phyloP scores from a whole-genome alignment of 2,113 vertebrate species.

The Hydropotes inermis region DNA sequence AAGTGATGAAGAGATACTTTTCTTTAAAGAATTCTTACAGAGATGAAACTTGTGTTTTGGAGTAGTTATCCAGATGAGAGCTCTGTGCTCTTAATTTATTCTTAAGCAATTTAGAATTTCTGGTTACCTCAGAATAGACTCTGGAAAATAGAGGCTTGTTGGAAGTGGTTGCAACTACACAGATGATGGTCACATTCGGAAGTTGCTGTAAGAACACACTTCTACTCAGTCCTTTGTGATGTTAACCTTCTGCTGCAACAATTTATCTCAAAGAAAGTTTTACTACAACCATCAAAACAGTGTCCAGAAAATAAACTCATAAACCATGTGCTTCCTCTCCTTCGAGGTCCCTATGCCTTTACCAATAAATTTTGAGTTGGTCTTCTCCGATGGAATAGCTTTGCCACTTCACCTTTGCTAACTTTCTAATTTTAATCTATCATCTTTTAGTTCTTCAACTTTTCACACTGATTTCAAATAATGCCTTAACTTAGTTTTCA shows the following conservation, averaged over 20 bases:
- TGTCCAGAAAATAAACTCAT: constrained; percentile 44
- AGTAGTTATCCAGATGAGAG: neutral
- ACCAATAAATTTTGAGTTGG: neutral
- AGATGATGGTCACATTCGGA: neutral
- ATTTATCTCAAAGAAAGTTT: constrained; percentile 29
- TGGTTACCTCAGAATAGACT: constrained; percentile 9
- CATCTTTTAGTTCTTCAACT: neutral
- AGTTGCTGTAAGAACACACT: neutral
- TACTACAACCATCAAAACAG: constrained; percentile 18
- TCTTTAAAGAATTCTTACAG: neutral
- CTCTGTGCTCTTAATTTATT: neutral
- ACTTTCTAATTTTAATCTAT: neutral
- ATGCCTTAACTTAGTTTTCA: neutral
- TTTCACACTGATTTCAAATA: neutral
- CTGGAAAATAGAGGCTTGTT: neutral
- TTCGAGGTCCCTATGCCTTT: neutral
- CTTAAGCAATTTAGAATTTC: neutral
- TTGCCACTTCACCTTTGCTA: neutral
- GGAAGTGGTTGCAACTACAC: neutral
- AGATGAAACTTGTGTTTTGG: neutral
- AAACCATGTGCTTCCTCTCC: neutral
- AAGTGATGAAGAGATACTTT: neutral
- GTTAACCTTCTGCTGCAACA: constrained; percentile 24
- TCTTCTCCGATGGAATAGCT: neutral
- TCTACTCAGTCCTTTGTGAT: neutral